These are phyloP conservation scores for Nannobrachium achirus DNA, from an alignment of 2,113 vertebrate genomes.

Conservation along the genomic window DNA sequence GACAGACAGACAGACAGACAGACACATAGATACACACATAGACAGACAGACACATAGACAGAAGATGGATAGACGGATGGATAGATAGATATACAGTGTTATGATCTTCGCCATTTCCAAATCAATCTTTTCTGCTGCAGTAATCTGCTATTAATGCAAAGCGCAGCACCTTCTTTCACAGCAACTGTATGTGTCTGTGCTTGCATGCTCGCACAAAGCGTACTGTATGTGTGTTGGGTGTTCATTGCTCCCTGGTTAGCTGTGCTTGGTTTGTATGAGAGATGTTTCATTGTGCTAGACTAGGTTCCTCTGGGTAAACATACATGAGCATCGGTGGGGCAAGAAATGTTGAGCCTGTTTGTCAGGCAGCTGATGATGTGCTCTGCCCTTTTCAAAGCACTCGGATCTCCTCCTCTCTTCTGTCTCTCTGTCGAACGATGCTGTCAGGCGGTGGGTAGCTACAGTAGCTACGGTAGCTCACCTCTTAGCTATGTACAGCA, in stretches of 20 bases:
- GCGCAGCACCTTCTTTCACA: conserved; percentile 8
- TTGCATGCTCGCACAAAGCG: not conserved
- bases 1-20: not conserved
- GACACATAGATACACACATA: not conserved
- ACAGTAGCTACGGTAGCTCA: too few relatives aligned
- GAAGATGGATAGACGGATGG: not conserved
- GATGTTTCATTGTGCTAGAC: too few relatives aligned
- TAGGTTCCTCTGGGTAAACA: too few relatives aligned
- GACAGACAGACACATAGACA: not conserved
- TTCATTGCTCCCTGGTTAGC: not conserved
- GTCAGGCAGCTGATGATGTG: too few relatives aligned
- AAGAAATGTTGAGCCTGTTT: too few relatives aligned
- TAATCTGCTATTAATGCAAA: conserved; percentile 1
- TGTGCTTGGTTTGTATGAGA: too few relatives aligned
- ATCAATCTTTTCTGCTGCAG: conserved; percentile 21
- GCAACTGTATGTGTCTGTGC: conserved; percentile 2
- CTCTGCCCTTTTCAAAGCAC: too few relatives aligned
- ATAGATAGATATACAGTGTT: not conserved
- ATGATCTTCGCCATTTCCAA: conserved; percentile 14
- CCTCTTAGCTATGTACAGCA: too few relatives aligned
- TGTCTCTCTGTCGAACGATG: too few relatives aligned
- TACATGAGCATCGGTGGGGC: too few relatives aligned
- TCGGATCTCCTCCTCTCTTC: too few relatives aligned
- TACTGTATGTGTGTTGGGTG: not conserved
- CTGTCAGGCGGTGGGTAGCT: too few relatives aligned